phyloP scores from a whole-genome alignment of 2,888 invertebrate genomes.

The Agrochola litura region DNA sequence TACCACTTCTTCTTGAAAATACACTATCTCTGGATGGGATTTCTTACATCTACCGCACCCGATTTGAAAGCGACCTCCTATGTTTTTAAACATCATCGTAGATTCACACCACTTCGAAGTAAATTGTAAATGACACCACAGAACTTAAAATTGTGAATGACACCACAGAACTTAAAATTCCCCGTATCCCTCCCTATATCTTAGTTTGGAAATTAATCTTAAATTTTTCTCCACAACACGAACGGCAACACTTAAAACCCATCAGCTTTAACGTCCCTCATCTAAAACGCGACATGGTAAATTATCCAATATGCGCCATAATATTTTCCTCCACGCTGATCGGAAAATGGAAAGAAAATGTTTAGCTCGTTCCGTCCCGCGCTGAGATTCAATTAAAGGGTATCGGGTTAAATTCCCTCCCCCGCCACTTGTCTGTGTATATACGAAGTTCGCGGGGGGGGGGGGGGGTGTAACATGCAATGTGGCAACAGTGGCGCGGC shows the following conservation, averaged over 20 bases:
- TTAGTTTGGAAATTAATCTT: background rate
- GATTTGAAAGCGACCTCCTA: background rate
- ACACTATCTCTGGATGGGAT: background rate
- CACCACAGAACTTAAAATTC: background rate
- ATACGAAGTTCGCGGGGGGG: background rate
- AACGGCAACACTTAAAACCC: slow-evolving; percentile 2
- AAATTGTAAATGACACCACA: background rate
- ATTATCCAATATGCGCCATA: slow-evolving; percentile 39
- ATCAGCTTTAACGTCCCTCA: slow-evolving; percentile 32
- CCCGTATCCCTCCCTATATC: background rate
- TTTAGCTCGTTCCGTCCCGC: slow-evolving; percentile 39
- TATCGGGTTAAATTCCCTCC: slow-evolving; percentile 44
- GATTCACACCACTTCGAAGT: background rate
- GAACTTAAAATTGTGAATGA: background rate
- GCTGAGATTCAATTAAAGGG: slow-evolving; percentile 55
- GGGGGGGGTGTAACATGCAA: slow-evolving; percentile 2
- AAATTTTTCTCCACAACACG: background rate
- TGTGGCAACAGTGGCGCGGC: slow-evolving; percentile 32
- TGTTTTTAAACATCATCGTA: background rate
- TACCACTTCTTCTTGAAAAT: background rate
- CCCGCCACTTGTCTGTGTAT: background rate
- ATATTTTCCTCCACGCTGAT: slow-evolving; percentile 48
- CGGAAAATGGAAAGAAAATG: slow-evolving; percentile 60
- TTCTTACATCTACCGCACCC: background rate
- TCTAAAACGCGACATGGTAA: slow-evolving; percentile 32